Conservation (phyloP, 35 echinoderm and acorn worm species). For the Apostichopus japonicus region DNA sequence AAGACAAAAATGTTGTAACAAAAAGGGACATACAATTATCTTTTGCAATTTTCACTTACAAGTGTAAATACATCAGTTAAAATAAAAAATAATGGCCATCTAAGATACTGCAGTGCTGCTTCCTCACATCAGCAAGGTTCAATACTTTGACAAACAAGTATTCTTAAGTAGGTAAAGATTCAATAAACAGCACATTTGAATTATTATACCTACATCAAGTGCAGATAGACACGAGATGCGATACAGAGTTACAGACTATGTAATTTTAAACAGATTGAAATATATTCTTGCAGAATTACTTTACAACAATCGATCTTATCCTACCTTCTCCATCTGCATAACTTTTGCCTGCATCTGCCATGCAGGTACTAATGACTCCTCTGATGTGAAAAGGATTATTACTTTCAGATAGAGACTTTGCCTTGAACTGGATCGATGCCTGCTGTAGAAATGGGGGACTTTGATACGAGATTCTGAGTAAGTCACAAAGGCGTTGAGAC, state of each 20-base stretch:
- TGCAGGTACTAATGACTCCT: slow-evolving; percentile 70
- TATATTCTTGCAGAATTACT: neutral
- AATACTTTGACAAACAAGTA: no score
- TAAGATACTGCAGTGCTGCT: no score
- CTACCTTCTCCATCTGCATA: slow-evolving; percentile 89
- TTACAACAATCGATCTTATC: neutral
- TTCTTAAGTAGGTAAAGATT: neutral
- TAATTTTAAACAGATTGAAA: neutral
- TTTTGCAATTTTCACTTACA: no score
- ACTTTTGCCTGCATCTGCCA: slow-evolving; percentile 60
- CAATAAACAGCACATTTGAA: neutral
- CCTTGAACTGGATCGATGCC: slow-evolving; percentile 70
- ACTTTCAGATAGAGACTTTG: slow-evolving; percentile 40
- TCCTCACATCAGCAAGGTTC: no score
- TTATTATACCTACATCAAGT: neutral
- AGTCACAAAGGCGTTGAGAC: slow-evolving; percentile 64
- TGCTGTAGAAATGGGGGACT: slow-evolving; percentile 67
- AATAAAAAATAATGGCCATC: no score
- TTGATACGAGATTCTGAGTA: slow-evolving; percentile 74
- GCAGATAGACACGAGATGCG: neutral
- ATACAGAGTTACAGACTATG: neutral
- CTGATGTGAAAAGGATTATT: slow-evolving; percentile 64
- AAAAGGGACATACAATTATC: no score
- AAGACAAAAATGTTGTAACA: no score
- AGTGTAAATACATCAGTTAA: no score